Evolutionary conservation across 2,797 vertebrate species (phyloP).

Genomic region (Delichon dasypus): DNA sequence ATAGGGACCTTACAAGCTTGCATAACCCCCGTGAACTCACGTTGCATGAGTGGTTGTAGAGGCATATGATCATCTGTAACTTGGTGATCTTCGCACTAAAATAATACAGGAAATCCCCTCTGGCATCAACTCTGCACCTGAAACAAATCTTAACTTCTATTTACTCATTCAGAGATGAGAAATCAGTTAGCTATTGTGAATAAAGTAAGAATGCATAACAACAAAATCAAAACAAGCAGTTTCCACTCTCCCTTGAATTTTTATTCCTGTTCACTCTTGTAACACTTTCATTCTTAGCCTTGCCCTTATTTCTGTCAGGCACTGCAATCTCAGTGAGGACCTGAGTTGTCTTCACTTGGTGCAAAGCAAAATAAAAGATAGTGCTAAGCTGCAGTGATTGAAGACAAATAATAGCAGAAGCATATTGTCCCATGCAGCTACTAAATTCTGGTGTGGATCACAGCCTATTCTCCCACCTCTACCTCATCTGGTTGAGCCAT

Average conservation of each 20-base stretch:
- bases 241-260: neutral
- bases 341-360: neutral
- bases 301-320: neutral
- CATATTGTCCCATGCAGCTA: neutral
- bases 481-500: neutral
- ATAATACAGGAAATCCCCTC: neutral
- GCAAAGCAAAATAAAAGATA: neutral
- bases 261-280: neutral
- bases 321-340: neutral
- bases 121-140: neutral
- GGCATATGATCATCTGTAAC: neutral
- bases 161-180: neutral
- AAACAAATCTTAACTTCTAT: neutral
- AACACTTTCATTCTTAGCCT: neutral
- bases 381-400: neutral
- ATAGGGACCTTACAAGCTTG: neutral
- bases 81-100: neutral
- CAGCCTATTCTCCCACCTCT: neutral
- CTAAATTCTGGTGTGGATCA: neutral
- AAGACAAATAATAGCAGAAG: neutral
- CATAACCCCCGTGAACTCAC: neutral
- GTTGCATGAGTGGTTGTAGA: neutral
- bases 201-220: neutral
- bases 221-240: neutral
- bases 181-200: neutral